Evolutionary conservation across 2,797 vertebrate species (phyloP).

Genomic region (Clarias laeviceps): DNA sequence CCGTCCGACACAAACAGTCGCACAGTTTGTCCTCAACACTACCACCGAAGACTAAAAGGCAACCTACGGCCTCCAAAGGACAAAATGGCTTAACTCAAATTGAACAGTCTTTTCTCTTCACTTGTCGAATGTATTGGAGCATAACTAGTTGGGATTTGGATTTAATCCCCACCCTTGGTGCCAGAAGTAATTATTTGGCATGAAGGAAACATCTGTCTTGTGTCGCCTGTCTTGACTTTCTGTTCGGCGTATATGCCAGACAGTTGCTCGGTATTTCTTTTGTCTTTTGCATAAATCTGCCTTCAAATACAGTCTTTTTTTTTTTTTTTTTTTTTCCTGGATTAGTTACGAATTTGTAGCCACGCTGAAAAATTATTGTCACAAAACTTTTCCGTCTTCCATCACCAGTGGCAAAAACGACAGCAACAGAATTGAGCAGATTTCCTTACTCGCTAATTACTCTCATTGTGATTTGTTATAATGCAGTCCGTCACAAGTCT

Average conservation of each 20-base stretch:
- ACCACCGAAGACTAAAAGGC: conserved; percentile 42
- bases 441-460: conserved; percentile 16
- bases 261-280: conserved; percentile 30
- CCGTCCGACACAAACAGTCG: conserved; percentile 13
- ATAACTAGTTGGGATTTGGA: conserved; percentile 56
- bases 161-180: conserved; percentile 52
- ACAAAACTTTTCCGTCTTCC: conserved; percentile 29
- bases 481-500: not conserved
- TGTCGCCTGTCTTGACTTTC: conserved; percentile 43
- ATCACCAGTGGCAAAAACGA: not conserved
- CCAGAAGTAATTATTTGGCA: conserved; percentile 63
- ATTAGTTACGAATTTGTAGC: conserved; percentile 31
- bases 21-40: conserved; percentile 44
- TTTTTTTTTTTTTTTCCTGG: conserved; percentile 36
- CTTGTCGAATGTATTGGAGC: conserved; percentile 51
- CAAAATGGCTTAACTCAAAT: conserved; percentile 51
- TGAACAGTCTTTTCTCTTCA: conserved; percentile 45
- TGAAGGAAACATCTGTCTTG: conserved; percentile 54
- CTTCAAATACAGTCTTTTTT: conserved; percentile 36
- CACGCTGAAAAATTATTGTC: conserved; percentile 27
- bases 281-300: conserved; percentile 40
- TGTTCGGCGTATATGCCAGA: conserved; percentile 35
- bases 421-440: not conserved
- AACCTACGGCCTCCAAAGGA: conserved; percentile 45
- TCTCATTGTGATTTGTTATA: conserved; percentile 24